Evolutionary conservation across 2,797 vertebrate species (phyloP).

Genomic region (Choloepus didactylus): DNA sequence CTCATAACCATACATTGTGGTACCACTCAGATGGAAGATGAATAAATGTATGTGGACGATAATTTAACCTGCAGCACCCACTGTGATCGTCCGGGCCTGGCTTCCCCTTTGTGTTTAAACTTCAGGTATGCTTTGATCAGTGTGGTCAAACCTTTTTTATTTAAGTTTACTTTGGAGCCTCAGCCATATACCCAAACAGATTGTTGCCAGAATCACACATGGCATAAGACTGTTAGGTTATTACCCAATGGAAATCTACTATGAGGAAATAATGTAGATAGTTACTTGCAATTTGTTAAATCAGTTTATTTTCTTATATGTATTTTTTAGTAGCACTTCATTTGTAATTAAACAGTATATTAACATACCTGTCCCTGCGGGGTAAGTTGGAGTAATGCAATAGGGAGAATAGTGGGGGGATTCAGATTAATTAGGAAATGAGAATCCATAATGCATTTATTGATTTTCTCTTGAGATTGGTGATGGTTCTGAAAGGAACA

Average conservation of each 20-base stretch:
- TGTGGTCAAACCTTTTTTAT: neutral
- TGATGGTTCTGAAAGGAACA: neutral
- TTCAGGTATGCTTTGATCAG: neutral
- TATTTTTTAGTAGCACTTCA: neutral
- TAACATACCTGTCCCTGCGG: neutral
- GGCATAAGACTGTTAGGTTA: neutral
- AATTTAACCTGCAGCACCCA: no score
- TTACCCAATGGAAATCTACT: neutral
- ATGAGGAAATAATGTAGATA: neutral
- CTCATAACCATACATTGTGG: neutral
- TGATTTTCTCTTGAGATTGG: neutral
- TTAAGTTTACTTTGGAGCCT: conserved; percentile 34
- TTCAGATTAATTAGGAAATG: neutral
- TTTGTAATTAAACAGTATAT: conserved; percentile 12
- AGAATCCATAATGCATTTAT: neutral
- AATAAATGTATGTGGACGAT: neutral
- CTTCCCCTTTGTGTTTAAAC: neutral
- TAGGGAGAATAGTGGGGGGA: neutral
- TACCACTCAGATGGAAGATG: accelerated
- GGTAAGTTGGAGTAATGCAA: conserved; percentile 9
- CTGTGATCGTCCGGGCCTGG: neutral
- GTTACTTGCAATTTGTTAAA: neutral
- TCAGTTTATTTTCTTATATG: neutral
- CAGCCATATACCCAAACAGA: neutral
- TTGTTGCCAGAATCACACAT: neutral